Percentiles rank a stretch among this genome's conserved stretches.
phyloP scores from a whole-genome alignment of 1,140 invertebrate species.

The Scaptomyza pallida region DNA sequence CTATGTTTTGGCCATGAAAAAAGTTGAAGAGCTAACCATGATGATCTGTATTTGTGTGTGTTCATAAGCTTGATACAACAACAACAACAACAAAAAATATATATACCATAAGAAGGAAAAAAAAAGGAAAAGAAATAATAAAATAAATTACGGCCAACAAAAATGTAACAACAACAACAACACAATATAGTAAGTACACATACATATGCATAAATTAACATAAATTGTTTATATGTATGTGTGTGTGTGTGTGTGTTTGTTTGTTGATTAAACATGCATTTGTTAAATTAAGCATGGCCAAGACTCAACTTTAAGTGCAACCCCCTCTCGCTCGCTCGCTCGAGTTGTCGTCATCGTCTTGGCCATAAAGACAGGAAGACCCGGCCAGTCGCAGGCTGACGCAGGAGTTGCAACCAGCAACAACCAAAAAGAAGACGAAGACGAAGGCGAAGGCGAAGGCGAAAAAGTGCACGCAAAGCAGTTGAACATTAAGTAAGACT shows the following conservation, averaged over 20 bases:
- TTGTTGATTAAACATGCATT: conserved; percentile 48
- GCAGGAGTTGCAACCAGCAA: conserved; percentile 21
- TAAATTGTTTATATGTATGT: conserved; percentile 21
- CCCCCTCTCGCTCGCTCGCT: conserved; percentile 9
- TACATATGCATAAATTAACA: conserved; percentile 41
- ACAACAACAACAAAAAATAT: conserved; percentile 1
- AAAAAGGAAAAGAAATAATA: conserved; percentile 4
- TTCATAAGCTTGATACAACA: conserved; percentile 30
- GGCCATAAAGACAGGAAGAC: conserved; percentile 17
- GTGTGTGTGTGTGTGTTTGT: conserved; percentile 24
- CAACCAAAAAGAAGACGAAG: neutral
- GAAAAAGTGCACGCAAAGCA: conserved; percentile 11
- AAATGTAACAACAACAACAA: neutral
- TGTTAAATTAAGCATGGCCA: conserved; percentile 62
- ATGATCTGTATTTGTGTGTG: conserved; percentile 14
- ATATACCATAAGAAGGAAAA: neutral
- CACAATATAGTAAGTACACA: conserved; percentile 2
- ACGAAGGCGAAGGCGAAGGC: neutral
- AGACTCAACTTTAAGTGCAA: neutral
- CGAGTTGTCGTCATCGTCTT: neutral
- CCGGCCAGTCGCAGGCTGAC: neutral
- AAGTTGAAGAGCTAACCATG: neutral
- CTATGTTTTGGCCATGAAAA: conserved; percentile 44
- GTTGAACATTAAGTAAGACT: neutral
- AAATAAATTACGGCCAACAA: conserved; percentile 20